Evolutionary conservation across 2,797 vertebrate genomes (phyloP).

Genomic region (Sebastes hubbsi): DNA sequence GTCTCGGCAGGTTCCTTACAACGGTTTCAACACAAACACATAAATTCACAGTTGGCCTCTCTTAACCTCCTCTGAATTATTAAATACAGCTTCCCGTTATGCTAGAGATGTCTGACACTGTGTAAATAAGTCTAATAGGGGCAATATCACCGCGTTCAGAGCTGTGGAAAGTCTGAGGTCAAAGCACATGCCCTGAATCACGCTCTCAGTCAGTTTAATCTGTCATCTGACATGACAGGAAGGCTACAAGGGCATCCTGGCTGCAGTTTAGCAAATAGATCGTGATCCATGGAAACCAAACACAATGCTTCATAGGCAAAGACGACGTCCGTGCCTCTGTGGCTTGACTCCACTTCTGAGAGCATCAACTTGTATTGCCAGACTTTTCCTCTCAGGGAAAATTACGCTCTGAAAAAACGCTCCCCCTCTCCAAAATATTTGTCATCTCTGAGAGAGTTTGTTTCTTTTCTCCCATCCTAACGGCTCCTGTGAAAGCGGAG

Average conservation of each 20-base stretch:
- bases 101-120: slow-evolving; percentile 5
- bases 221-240: slow-evolving; percentile 32
- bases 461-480: slow-evolving; percentile 30
- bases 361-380: slow-evolving; percentile 50
- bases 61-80: slow-evolving; percentile 8
- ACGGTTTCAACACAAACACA: slow-evolving; percentile 47
- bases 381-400: slow-evolving; percentile 63
- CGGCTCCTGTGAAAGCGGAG: slow-evolving; percentile 21
- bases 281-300: slow-evolving; percentile 68
- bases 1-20: slow-evolving; percentile 6
- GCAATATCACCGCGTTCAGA: slow-evolving; percentile 7
- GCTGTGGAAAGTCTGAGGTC: slow-evolving; percentile 50
- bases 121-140: slow-evolving; percentile 14
- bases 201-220: slow-evolving; percentile 20
- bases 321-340: slow-evolving; percentile 44
- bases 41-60: slow-evolving; percentile 30
- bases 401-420: slow-evolving; percentile 39
- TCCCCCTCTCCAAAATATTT: slow-evolving; percentile 61
- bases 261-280: slow-evolving; percentile 53
- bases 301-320: slow-evolving; percentile 45
- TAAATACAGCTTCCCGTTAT: slow-evolving; percentile 14
- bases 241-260: slow-evolving; percentile 41
- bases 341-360: slow-evolving; percentile 51
- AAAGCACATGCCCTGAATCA: slow-evolving; percentile 12
- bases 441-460: slow-evolving; percentile 54